phyloP scores from a whole-genome alignment of 2,113 vertebrate species.

The Chinchilla lanigera region DNA sequence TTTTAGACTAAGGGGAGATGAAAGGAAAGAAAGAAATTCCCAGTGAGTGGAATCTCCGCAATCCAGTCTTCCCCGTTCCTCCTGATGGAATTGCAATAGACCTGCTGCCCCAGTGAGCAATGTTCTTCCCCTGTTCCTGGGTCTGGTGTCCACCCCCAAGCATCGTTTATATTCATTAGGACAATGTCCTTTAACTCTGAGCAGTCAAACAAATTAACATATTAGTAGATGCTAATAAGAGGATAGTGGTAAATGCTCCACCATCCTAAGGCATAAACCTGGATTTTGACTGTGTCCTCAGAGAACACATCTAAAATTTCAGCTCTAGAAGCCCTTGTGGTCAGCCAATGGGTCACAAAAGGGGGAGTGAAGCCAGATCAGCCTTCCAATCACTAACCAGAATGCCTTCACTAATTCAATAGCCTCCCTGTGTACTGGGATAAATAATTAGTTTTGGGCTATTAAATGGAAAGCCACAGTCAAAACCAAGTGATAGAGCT shows the following conservation, averaged over 20 bases:
- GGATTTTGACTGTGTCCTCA: background rate
- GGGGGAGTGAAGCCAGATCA: background rate
- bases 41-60: background rate
- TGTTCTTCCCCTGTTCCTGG: background rate
- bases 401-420: background rate
- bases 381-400: background rate
- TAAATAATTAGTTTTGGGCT: background rate
- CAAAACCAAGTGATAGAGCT: background rate
- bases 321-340: background rate
- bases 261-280: background rate
- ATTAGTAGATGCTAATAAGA: background rate
- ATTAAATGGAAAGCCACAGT: background rate
- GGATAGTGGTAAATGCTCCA: background rate
- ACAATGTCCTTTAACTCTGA: background rate
- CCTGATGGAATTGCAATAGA: background rate
- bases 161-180: background rate
- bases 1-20: background rate
- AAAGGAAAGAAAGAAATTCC: background rate
- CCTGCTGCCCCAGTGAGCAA: background rate
- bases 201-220: slow-evolving; percentile 11
- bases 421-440: background rate
- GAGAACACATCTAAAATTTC: slow-evolving; percentile 7
- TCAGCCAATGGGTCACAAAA: background rate
- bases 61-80: background rate
- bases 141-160: background rate